Evolutionary conservation across 2,888 invertebrate species (phyloP), one percentile per base, ranked within the genome.

Genomic region (Mesoligia furuncula): DNA sequence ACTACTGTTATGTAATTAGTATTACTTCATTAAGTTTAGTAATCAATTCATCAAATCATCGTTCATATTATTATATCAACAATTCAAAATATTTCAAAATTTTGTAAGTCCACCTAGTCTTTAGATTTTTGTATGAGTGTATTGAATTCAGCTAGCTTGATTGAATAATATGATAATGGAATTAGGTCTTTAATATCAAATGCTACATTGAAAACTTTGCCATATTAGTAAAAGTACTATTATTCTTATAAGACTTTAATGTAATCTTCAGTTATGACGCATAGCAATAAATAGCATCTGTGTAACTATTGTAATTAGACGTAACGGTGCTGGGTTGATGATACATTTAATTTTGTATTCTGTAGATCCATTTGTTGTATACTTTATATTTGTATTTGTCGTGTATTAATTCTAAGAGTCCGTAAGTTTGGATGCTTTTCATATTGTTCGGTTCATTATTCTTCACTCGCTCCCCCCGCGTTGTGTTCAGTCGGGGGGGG

Each of bases 161-260:
- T 94, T 91, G 91, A 90, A 90, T 91, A 91, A 90, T 91, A 93
- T 91, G 88, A 90, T 92, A 92, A 92, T 93, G 92, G 93, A 93
- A 94, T 95, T 94, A 95, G 94, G 92, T 93, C 92, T 95, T 91
- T 84, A 88, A 83, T 91, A 91, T 93, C 91, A 94, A 95, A 96
- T 95, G 94, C 96, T 96, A 96, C 96, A 96, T 96, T 96, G 96
- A 96, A 96, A 96, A 96, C 96, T 96, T 96, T 96, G 96, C 96
- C 96, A 96, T 96, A 96, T 96, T 96, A 96, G 96, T 95, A 93
- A 96, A 95, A 92, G 93, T 96, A 96, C 95, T 96, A 91, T 93
- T 94, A 95, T 94, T 95, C 95, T 95, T 93, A 89, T 96, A 95
- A 96, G 96, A 94, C 94, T 95, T 92, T 92, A 94, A 92, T 94